These are phyloP conservation scores for Zoanthus sansibaricus DNA, from an alignment of 92 coral and sea anemone species.

Conservation along the genomic window DNA sequence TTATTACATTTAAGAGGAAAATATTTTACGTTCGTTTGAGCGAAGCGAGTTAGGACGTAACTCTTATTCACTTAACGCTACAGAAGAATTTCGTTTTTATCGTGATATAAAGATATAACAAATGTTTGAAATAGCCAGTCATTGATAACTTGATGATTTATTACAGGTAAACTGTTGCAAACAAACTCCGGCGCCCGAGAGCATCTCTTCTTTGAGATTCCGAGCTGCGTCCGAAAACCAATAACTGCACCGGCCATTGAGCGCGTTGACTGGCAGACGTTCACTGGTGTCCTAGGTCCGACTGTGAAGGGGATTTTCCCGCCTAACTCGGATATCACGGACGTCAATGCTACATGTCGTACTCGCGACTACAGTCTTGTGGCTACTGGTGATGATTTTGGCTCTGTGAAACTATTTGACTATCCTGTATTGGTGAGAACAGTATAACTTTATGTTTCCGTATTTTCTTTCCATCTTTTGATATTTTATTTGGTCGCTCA, in stretches of 20 bases:
- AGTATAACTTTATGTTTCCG: neutral
- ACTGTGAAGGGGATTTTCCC: slow-evolving; percentile 93
- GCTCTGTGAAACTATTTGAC: slow-evolving; percentile 91
- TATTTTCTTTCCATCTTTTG: neutral
- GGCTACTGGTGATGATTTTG: slow-evolving; percentile 99
- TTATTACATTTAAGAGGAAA: too few relatives aligned
- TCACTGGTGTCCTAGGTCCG: slow-evolving; percentile 98
- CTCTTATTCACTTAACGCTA: too few relatives aligned
- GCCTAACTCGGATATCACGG: slow-evolving; percentile 95
- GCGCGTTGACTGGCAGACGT: slow-evolving; percentile 93
- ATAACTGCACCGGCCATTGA: slow-evolving; percentile 86
- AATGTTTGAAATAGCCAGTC: neutral
- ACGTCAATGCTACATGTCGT: slow-evolving; percentile 94
- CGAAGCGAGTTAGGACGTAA: too few relatives aligned
- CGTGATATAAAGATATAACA: too few relatives aligned
- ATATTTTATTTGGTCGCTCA: too few relatives aligned
- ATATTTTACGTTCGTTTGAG: too few relatives aligned
- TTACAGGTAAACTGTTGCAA: slow-evolving; percentile 91
- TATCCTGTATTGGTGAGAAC: slow-evolving; percentile 88
- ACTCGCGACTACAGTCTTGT: slow-evolving; percentile 82
- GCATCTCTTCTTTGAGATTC: slow-evolving; percentile 91
- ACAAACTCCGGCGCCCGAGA: slow-evolving; percentile 99
- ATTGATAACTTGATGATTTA: neutral
- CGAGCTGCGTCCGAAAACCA: slow-evolving; percentile 88
- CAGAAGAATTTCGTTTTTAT: too few relatives aligned